Evolutionary conservation across 2,888 invertebrate genomes (phyloP).

Genomic region (Hecatera dysodea): DNA sequence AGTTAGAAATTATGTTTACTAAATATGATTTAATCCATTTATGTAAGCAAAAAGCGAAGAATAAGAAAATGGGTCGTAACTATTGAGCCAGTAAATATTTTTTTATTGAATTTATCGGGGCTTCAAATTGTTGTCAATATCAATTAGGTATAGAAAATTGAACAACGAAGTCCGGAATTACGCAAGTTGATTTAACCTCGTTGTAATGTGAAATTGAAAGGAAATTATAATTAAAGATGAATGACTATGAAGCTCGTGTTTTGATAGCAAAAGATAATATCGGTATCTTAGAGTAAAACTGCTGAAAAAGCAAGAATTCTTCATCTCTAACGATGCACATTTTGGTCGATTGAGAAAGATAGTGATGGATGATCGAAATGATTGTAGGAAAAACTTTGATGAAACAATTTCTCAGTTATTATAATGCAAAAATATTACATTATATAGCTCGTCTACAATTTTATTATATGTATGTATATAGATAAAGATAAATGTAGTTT

Average conservation of each 20-base stretch:
- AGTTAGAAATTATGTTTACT: constrained; percentile 24
- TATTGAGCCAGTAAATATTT: constrained; percentile 3
- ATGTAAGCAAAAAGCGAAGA: constrained; percentile 19
- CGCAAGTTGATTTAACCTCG: not conserved
- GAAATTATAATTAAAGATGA: not conserved
- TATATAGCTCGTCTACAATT: too few relatives aligned
- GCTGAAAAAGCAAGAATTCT: not conserved
- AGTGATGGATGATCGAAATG: not conserved
- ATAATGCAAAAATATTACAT: too few relatives aligned
- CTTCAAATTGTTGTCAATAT: constrained; percentile 6
- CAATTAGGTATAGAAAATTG: constrained; percentile 20
- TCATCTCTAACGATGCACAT: not conserved
- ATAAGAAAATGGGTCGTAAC: not conserved
- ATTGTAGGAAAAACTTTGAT: not conserved
- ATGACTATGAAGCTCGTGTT: not conserved
- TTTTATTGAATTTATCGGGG: constrained; percentile 8
- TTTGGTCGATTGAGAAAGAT: not conserved
- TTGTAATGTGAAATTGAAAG: not conserved
- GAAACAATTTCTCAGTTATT: too few relatives aligned
- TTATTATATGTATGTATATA: too few relatives aligned
- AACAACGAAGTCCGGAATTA: constrained; percentile 13
- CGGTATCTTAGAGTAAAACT: not conserved
- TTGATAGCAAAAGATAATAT: constrained; percentile 3
- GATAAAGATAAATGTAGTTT: too few relatives aligned
- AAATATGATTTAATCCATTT: constrained; percentile 31